These are phyloP conservation scores for Oscheius sp. DNA, from an alignment of 2,888 invertebrate genomes.

Conservation along the genomic window DNA sequence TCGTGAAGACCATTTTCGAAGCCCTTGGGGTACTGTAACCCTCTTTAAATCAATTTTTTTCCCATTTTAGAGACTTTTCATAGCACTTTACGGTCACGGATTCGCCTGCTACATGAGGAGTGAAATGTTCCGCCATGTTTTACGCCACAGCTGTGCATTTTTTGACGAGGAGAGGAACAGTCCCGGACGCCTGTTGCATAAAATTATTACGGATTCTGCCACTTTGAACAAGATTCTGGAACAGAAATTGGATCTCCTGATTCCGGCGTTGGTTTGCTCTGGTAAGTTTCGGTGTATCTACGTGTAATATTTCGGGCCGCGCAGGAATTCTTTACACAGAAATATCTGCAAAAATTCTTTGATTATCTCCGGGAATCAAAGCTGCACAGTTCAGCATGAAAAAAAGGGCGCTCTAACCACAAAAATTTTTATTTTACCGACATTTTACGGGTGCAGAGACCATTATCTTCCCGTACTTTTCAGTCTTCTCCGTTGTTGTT, in stretches of 20 bases:
- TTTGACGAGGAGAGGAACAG: conserved; percentile 69
- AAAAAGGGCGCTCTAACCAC: too few relatives aligned
- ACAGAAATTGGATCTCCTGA: conserved; percentile 67
- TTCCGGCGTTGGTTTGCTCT: conserved; percentile 69
- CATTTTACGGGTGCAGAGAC: too few relatives aligned
- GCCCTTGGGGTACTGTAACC: conserved; percentile 61
- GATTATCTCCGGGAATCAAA: background rate
- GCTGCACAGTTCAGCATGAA: too few relatives aligned
- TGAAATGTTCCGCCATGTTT: conserved; percentile 67
- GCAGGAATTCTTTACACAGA: too few relatives aligned
- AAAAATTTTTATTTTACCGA: background rate
- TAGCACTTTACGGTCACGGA: conserved; percentile 69
- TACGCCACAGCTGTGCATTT: conserved; percentile 69
- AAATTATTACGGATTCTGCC: conserved; percentile 66
- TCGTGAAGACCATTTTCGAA: conserved; percentile 71
- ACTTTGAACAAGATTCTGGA: conserved; percentile 69
- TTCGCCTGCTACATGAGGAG: conserved; percentile 65
- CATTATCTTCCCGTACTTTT: conserved; percentile 10
- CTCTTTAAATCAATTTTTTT: background rate
- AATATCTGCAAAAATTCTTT: background rate
- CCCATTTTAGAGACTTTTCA: conserved; percentile 61
- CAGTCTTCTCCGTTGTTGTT: conserved; percentile 61
- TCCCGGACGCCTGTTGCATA: conserved; percentile 53
- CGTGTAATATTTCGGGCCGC: too few relatives aligned
- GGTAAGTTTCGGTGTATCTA: conserved; percentile 10